These are phyloP conservation scores for Sphaeridia pumilis DNA, from an alignment of 2,888 invertebrate species.

Conservation along the genomic window DNA sequence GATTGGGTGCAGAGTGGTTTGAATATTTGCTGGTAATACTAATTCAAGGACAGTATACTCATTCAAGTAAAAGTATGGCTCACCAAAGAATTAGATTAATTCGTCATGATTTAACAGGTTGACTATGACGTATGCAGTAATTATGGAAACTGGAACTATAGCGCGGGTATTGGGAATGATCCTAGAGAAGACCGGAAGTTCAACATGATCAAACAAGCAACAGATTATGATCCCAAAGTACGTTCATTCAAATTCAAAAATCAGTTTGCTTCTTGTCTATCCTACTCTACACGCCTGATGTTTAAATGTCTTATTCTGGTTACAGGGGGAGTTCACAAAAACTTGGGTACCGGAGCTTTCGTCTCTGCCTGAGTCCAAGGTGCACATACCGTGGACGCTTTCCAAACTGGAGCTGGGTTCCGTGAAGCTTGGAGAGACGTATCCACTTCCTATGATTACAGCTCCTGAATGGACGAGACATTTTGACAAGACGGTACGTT, in stretches of 20 bases:
- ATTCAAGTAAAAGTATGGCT: too few species aligned
- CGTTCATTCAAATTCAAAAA: not conserved
- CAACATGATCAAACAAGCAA: slow-evolving; percentile 35
- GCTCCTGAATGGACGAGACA: slow-evolving; percentile 34
- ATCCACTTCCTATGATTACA: slow-evolving; percentile 30
- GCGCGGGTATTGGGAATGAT: slow-evolving; percentile 41
- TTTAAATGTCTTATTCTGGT: slow-evolving; percentile 26
- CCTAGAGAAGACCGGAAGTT: slow-evolving; percentile 38
- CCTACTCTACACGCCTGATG: not conserved
- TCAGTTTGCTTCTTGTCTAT: not conserved
- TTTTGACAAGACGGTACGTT: slow-evolving; percentile 19
- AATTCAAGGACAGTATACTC: not conserved
- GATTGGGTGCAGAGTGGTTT: slow-evolving; percentile 41
- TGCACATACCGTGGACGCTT: slow-evolving; percentile 33
- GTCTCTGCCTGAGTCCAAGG: slow-evolving; percentile 18
- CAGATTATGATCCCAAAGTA: slow-evolving; percentile 32
- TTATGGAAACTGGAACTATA: slow-evolving; percentile 42
- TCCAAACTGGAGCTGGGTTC: slow-evolving; percentile 16
- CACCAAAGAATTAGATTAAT: not conserved
- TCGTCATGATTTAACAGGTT: slow-evolving; percentile 10
- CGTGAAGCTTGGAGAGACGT: slow-evolving; percentile 24
- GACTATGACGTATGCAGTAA: slow-evolving; percentile 41
- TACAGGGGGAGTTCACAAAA: slow-evolving; percentile 38
- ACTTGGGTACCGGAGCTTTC: slow-evolving; percentile 39
- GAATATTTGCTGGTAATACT: slow-evolving; percentile 38